Base-by-base conservation (phyloP, 2,888 invertebrate genomes). In the Odontothrips loti region DNA sequence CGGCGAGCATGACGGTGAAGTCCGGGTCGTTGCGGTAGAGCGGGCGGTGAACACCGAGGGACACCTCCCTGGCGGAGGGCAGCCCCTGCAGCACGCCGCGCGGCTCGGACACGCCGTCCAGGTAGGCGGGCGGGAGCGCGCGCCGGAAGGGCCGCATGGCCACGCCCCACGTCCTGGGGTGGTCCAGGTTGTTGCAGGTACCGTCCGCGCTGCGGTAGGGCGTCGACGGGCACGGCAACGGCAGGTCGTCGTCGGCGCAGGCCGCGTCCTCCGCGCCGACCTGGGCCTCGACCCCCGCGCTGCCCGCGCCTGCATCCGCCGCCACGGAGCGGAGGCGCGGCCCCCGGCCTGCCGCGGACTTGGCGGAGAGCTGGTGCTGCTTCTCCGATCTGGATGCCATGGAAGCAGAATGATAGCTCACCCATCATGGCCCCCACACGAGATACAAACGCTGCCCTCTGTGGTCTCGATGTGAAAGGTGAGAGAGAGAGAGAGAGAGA, bases 1-100 rank as follows among this genome's bases (percentile, higher is more conserved):
- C 93, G 0, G 96, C 95, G 82, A 96, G 86, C 93, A 96, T 94
- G 0, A 95, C 94, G 0, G 95, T 93, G 86, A 95, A 94, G 83
- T 91, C 89, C 0, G 92, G 91, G 87, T 95, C 95, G 80, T 92
- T 91, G 63, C 90, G 91, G 85, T 94, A 93, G 83, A 92, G 91
- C 0, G 94, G 92, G 0, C 93, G 89, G 86, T 95, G 95, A 0
- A 95, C 92, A 29, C 90, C 90, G 27, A 92, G 87, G 84, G 95
- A 95, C 10, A 96, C 91, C 84, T 92, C 91, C 23, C 95, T 90
- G 0, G 96, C 94, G 27, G 93, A 92, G 0, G 96, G 95, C 48
- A 96, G 87, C 0, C 91, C 92, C 80, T 89, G 87, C 10, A 86
- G 86, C 0, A 91, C 90, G 0, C 83, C 84, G 20, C 95, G 89